Conservation (phyloP, 2,888 invertebrate genomes). For the Drosophila greeni region DNA sequence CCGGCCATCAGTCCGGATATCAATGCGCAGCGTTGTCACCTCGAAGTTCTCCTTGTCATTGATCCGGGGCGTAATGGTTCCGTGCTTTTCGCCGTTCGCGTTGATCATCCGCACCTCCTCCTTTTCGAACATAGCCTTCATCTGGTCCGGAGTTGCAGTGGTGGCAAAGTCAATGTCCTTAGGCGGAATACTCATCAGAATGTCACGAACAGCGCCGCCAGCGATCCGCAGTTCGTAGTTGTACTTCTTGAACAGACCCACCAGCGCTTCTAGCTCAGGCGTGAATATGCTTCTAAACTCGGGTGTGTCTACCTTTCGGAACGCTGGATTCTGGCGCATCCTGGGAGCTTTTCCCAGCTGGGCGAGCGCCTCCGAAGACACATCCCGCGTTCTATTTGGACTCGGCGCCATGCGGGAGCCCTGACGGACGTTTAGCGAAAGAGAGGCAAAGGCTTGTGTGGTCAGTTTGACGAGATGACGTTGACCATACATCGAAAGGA, state of each 20-base stretch:
- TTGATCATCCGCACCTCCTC: constrained; percentile 95
- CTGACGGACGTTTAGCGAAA: neutral
- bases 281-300: constrained; percentile 90
- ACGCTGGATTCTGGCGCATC: constrained; percentile 83
- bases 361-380: constrained; percentile 38
- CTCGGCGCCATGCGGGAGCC: constrained; percentile 30
- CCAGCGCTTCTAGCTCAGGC: constrained; percentile 86
- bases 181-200: constrained; percentile 87
- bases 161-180: constrained; percentile 99
- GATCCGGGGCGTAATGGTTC: constrained; percentile 96
- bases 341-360: constrained; percentile 62
- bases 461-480: constrained; percentile 10
- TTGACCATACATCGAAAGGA: constrained; percentile 21
- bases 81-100: constrained; percentile 93
- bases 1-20: constrained; percentile 86
- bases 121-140: constrained; percentile 93
- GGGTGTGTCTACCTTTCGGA: constrained; percentile 85
- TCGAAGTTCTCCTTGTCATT: constrained; percentile 97
- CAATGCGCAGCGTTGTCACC: constrained; percentile 95
- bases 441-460: constrained; percentile 6
- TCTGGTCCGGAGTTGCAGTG: constrained; percentile 95
- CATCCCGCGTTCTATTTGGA: constrained; percentile 3
- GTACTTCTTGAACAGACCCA: constrained; percentile 87
- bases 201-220: constrained; percentile 96
- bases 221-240: constrained; percentile 94